A percentile compares a stretch with the other conserved stretches of the same genome.
These are phyloP conservation scores for Cyprinodon diabolis DNA, from an alignment of 2,797 vertebrate genomes.

Conservation along the genomic window DNA sequence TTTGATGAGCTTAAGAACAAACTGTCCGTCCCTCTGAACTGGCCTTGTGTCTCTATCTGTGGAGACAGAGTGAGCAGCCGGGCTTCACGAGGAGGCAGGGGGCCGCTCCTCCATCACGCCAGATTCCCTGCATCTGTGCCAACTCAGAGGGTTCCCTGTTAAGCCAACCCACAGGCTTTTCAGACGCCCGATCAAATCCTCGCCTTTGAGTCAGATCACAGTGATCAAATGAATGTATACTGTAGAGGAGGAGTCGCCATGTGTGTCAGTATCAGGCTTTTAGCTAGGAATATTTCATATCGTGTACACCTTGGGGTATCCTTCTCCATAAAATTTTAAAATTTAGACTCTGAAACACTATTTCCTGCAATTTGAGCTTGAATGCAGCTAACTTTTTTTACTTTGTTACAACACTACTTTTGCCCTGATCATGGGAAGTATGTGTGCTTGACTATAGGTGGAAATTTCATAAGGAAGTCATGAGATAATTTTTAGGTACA, in stretches of 20 bases:
- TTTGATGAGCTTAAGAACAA: slow-evolving; percentile 49
- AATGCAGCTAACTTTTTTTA: too few species aligned
- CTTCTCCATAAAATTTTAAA: too few species aligned
- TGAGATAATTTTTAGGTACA: too few species aligned
- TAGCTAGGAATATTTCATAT: too few species aligned
- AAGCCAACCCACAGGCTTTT: slow-evolving; percentile 41
- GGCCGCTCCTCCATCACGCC: slow-evolving; percentile 55
- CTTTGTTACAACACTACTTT: too few species aligned
- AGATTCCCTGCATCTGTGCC: slow-evolving; percentile 54
- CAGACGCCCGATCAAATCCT: slow-evolving; percentile 14
- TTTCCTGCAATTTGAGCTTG: too few species aligned
- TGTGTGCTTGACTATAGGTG: too few species aligned
- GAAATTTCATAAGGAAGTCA: too few species aligned
- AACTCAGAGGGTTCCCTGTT: slow-evolving; percentile 47
- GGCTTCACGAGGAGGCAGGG: slow-evolving; percentile 65
- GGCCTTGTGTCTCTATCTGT: slow-evolving; percentile 14
- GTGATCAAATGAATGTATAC: slow-evolving; percentile 25
- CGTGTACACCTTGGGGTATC: too few species aligned
- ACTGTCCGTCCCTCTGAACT: slow-evolving; percentile 57
- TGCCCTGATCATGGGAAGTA: too few species aligned
- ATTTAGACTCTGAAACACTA: too few species aligned
- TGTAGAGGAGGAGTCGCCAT: background rate
- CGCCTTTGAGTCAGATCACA: slow-evolving; percentile 32
- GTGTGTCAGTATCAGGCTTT: background rate
- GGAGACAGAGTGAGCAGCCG: slow-evolving; percentile 27